Evolutionary conservation across 2,113 vertebrate species (phyloP), one percentile per base, ranked within the genome.

Genomic region (Hoplias malabaricus): DNA sequence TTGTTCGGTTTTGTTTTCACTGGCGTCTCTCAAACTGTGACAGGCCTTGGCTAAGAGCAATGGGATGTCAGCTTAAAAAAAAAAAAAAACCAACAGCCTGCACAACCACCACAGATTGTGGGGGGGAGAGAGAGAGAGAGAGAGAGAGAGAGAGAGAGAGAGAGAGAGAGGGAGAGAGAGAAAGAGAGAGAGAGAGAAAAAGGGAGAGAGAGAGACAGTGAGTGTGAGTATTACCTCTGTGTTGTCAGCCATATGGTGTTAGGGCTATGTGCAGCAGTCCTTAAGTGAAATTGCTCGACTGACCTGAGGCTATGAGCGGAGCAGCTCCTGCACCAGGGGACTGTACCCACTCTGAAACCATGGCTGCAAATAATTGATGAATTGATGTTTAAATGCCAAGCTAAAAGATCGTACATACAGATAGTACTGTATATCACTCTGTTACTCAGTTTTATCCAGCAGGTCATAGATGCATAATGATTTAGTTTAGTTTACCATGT

Each of bases 41-140:
- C 91, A 91, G 82, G 85, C 87, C 89, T 90, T 92, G 89, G 91
- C 91, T 91, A 82, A 78, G 65, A 90, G 91, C 89, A 81, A 87
- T 36, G 75, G 76, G 80, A 88, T 88, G 89, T 89, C 89, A 91
- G 87, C 87, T 88, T 80, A 36, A 84, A 84, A 81, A 84, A 83
- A n/a, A 66, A 38, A 77, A 43, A 42, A 38, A 65, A 53, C 74
- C 27, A 54, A 75, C 57, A 78, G 68, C 57, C 61, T 67, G 27
- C 70, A 69, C 63, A 74, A 33, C 68, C 59, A 80, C 69, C 61
- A 70, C 57, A 77, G 57, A 74, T 21, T 33, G 59, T 25, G 42
- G 12, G n/a, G 34, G 38, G 40, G n/a, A 29, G 33, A 65, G 61
- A 12, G 54, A 29, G 53, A 10, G 53, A 23, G 53, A 23, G 6